Conservation (phyloP, 2,888 invertebrate species). For the Chrysolina haemoptera region DNA sequence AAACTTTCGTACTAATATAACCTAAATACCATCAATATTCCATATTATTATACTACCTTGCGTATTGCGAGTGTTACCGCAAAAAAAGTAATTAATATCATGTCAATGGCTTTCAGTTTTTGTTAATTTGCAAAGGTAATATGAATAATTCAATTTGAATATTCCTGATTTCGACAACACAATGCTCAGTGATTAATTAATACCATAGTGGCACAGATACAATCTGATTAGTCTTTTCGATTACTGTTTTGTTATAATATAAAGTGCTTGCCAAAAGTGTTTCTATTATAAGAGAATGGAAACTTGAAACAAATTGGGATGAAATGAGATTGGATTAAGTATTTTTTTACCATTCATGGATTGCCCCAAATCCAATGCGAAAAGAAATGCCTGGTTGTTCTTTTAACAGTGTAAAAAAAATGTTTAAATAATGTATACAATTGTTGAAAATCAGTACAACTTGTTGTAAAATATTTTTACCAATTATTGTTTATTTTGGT, state of each 20-base stretch:
- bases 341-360: too few species aligned
- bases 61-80: not conserved
- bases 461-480: too few species aligned
- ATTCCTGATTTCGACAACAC: slow-evolving; percentile 13
- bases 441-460: too few species aligned
- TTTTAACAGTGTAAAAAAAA: too few species aligned
- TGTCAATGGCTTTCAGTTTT: not conserved
- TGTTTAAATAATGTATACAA: too few species aligned
- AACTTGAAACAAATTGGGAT: too few species aligned
- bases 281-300: too few species aligned
- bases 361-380: too few species aligned
- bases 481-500: too few species aligned
- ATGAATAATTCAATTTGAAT: slow-evolving; percentile 6
- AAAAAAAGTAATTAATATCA: slow-evolving; percentile 16
- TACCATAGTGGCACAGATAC: not conserved
- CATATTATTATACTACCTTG: slow-evolving; percentile 2
- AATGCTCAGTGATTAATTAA: not conserved
- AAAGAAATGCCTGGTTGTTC: too few species aligned
- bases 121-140: not conserved
- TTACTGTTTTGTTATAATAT: not conserved
- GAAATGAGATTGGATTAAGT: too few species aligned
- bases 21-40: slow-evolving; percentile 11
- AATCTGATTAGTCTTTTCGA: not conserved
- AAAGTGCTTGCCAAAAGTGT: too few species aligned
- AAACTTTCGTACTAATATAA: slow-evolving; percentile 13